Evolutionary conservation across 2,113 vertebrate genomes (phyloP), one percentile per base, ranked within the genome.

Genomic region (Recurvirostra avosetta): DNA sequence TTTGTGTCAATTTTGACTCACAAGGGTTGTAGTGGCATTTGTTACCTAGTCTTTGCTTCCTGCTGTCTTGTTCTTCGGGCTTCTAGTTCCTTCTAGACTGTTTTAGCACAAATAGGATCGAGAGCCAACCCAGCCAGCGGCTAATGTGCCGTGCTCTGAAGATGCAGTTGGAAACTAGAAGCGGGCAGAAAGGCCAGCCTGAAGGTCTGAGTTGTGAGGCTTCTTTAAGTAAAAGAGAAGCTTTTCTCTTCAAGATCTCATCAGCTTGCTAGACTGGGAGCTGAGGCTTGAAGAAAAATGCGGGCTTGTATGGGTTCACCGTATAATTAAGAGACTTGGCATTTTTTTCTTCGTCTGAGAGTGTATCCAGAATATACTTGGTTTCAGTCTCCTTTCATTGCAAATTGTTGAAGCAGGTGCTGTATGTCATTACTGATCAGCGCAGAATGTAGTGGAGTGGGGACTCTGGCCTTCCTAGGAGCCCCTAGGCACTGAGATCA

Each of bases 371-470:
- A 55, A 68, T 70, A 26, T 87, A 76, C 50, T 56, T 74, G 87
- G 21, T 81, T 82, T 94, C 43, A 47, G 55, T 52, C 52, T 93
- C 55, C 61, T 86, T 95, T 84, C 47, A n/a, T 11, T 63, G 63
- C 58, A 68, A 65, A 67, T 79, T 86, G 38, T 86, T 96, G 92
- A 93, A 92, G 90, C 78, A 88, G 87, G 90, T 82, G 92, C 88
- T 81, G 50, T 76, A 17, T 91, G 94, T 94, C 82, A 76, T 90
- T 86, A 74, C 75, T 71, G 75, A 88, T 93, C 89, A 88, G 74
- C 11, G 32, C 90, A 86, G 87, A 66, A 70, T n/a, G 40, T 38
- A 74, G 96, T 41, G 56, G 61, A 82, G 62, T 72, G 58, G 70
- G 89, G 86, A 78, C 89, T 80, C 76, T 78, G 95, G 88, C 92